Evolutionary conservation across 2,888 invertebrate genomes (phyloP), one percentile per base, ranked within the genome.

Genomic region (Blastobasis adustella): DNA sequence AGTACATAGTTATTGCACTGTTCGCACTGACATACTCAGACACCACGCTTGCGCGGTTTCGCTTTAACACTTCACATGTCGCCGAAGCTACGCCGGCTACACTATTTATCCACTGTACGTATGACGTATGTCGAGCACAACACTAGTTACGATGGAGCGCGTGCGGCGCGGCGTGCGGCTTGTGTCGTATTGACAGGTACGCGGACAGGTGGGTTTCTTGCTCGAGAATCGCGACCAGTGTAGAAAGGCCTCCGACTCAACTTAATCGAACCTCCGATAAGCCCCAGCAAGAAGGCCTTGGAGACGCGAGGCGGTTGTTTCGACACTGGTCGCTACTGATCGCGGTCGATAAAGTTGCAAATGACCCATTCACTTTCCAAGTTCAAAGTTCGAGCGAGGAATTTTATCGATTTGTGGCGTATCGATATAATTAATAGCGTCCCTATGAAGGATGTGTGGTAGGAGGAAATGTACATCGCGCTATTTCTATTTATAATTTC

Each of bases 171-270:
- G 23, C 23, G 23, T 56, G 63, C 60, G 58, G 54, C 62, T 54
- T 60, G 56, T 62, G 65, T 65, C 58, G 54, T 61, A 58, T 65
- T 58, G 67, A 62, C 65, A 69, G 67, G 76, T 77, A 76, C 72
- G 61, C 60, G 57, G 57, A 54, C 47, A 45, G 45, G 47, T 38
- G 49, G 51, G 51, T 52, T 56, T 58, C 61, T 54, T 57, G 58
- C 59, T 54, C 59, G 59, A 57, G 53, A 55, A 52, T 51, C 50
- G 55, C 54, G 56, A 53, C 72, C 63, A 69, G 46, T 55, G 52
- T 51, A 52, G 43, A 42, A 37, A 59, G 73, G 71, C 53, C 73
- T 58, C 46, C 52, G 49, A 56, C 47, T 56, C 57, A 58, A 49
- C 57, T 54, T 3, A 23, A 23, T 23, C 23, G 3, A 23, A 23